Evolutionary conservation across 2,797 vertebrate genomes (phyloP), one percentile per base, ranked within the genome.

Genomic region (Anguilla marmorata): DNA sequence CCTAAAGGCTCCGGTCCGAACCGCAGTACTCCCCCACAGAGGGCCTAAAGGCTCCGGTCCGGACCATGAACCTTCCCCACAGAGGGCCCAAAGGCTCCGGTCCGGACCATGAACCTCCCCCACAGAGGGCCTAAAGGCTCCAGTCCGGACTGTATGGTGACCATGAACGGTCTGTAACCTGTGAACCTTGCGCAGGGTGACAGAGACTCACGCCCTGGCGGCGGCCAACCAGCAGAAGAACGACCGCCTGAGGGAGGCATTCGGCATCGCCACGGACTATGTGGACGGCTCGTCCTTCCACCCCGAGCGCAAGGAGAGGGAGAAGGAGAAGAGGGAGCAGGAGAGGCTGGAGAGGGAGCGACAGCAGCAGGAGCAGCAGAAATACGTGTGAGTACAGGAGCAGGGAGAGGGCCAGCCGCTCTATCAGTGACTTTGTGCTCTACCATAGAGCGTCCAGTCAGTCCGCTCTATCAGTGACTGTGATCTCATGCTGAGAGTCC

Each of bases 171-270:
- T 21, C 30, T 60, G 12, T 82, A 33, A 82, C 48, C 1, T 66
- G 27, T 27, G n/a, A 2, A 7, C 84, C 1, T 54, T 6, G 45
- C 12, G 88, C 85, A 98, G 98, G 85, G 95, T 95, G 84, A 98
- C 97, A 0, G 97, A 98, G 92, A 98, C 98, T 0, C 98, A 98
- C 30, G 97, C 98, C 83, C 93, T 98, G 84, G 98, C 98, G 11
- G 98, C 98, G 9, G 96, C 98, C 41, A 98, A 98, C 91, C 98
- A 98, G 92, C 97, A 97, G 93, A 98, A 98, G 93, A 98, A 98
- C 1, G 97, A 98, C 91, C 95, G 97, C 0, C 97, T 98, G 0
- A 96, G 97, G 0, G 97, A 96, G 2, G 98, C 98, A 0, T 98
- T 98, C 50, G 98, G 98, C 27, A 98, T 98, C 86, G 92, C 97